Evolutionary conservation across 2,888 invertebrate genomes (phyloP).

Genomic region (Tachina grossa): DNA sequence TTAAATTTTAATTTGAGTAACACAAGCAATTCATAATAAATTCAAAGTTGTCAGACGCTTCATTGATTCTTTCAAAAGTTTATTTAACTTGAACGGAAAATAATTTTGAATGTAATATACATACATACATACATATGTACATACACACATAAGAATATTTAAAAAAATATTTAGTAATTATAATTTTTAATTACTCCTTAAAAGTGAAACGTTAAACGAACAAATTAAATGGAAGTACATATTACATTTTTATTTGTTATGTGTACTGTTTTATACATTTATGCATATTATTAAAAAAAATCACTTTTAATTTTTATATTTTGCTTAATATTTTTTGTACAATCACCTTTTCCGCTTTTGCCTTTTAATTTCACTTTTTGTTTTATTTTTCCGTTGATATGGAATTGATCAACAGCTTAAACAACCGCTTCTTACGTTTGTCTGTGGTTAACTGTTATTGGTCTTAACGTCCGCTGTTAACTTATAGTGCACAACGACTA

Average conservation of each 20-base stretch:
- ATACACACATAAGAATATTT: neutral
- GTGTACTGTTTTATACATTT: neutral
- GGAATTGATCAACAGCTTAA: constrained; percentile 4
- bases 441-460: constrained; percentile 60
- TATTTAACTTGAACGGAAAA: constrained; percentile 53
- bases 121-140: too few species aligned
- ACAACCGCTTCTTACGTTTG: constrained; percentile 55
- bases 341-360: constrained; percentile 44
- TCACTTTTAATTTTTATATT: constrained; percentile 18
- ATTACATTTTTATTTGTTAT: neutral
- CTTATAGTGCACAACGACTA: constrained; percentile 55
- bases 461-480: constrained; percentile 53
- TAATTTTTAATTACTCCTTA: constrained; percentile 24
- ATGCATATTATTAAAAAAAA: constrained; percentile 7
- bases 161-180: constrained; percentile 24
- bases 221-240: neutral
- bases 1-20: constrained; percentile 20
- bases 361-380: constrained; percentile 22
- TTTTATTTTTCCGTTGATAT: neutral
- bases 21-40: constrained; percentile 11
- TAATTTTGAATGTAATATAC: constrained; percentile 5
- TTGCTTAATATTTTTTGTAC: neutral
- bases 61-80: constrained; percentile 54
- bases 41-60: constrained; percentile 46
- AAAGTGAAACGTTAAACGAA: constrained; percentile 29